Conservation (phyloP, 2,113 vertebrate genomes). For the Lepisosteus oculatus region DNA sequence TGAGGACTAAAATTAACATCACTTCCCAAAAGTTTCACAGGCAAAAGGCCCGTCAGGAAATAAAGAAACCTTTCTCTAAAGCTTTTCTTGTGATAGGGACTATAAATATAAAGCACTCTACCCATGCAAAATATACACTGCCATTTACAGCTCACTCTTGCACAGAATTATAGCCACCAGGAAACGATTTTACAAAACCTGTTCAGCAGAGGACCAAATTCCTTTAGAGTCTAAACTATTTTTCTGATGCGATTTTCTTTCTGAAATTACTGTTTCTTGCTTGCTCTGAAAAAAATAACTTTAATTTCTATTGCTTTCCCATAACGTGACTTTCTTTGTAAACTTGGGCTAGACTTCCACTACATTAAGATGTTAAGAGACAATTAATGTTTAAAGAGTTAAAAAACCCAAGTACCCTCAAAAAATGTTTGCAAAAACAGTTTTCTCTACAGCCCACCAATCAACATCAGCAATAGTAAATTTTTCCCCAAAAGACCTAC, state of each 20-base stretch:
- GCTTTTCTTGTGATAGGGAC: background rate
- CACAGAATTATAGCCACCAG: background rate
- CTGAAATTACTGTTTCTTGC: background rate
- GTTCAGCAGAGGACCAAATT: background rate
- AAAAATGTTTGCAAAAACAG: too few species aligned
- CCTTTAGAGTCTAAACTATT: background rate
- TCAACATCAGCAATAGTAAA: too few species aligned
- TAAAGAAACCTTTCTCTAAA: slow-evolving; percentile 14
- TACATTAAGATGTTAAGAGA: too few species aligned
- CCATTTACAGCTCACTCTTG: too few species aligned
- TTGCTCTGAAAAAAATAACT: too few species aligned
- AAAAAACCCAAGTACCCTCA: too few species aligned
- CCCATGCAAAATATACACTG: background rate
- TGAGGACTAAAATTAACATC: slow-evolving; percentile 23
- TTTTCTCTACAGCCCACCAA: too few species aligned
- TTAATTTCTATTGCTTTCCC: too few species aligned
- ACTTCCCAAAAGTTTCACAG: slow-evolving; percentile 20
- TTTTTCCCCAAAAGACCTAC: too few species aligned
- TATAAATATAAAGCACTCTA: slow-evolving; percentile 8
- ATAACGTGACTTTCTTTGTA: too few species aligned
- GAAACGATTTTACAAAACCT: background rate
- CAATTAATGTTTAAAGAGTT: too few species aligned
- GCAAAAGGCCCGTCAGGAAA: slow-evolving; percentile 20
- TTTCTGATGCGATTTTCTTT: background rate
- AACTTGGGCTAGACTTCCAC: too few species aligned